Evolutionary conservation across 92 coral and sea anemone genomes (phyloP).

Genomic region (Isaurus tuberculatus): DNA sequence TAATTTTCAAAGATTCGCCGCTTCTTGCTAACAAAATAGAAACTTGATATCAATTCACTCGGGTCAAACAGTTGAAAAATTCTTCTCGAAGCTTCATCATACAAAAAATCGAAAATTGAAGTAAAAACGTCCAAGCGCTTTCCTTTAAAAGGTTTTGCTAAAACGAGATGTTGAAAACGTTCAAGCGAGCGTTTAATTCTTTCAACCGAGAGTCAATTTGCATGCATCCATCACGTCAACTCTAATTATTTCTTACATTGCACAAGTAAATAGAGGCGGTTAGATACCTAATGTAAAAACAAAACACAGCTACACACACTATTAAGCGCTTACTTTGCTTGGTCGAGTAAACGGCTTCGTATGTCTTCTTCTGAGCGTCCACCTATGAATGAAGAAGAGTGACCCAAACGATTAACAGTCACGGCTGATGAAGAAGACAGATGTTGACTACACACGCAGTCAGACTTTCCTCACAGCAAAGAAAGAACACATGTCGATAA

Average conservation of each 20-base stretch:
- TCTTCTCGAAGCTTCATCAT: conserved; percentile 37
- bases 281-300: conserved; percentile 90
- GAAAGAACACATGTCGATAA: conserved; percentile 19
- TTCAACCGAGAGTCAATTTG: conserved; percentile 62
- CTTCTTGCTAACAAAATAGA: conserved; percentile 41
- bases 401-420: conserved; percentile 49
- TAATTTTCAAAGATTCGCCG: conserved; percentile 74
- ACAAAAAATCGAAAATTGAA: neutral
- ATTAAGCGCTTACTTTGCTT: conserved; percentile 71
- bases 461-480: neutral
- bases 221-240: conserved; percentile 79
- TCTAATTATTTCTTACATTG: conserved; percentile 96
- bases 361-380: conserved; percentile 51
- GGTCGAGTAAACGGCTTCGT: conserved; percentile 72
- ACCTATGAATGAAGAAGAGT: conserved; percentile 54
- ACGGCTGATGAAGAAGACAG: conserved; percentile 40
- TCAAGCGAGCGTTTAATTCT: conserved; percentile 43
- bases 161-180: neutral
- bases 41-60: conserved; percentile 35
- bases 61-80: neutral
- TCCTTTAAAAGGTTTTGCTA: neutral
- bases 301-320: conserved; percentile 78
- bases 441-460: conserved; percentile 31
- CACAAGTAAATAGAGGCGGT: conserved; percentile 91
- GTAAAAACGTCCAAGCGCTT: neutral